Percentiles rank a stretch among this genome's conserved stretches.
Evolutionary conservation across 2,113 vertebrate genomes (phyloP).

Genomic region (Gymnarchus niloticus): DNA sequence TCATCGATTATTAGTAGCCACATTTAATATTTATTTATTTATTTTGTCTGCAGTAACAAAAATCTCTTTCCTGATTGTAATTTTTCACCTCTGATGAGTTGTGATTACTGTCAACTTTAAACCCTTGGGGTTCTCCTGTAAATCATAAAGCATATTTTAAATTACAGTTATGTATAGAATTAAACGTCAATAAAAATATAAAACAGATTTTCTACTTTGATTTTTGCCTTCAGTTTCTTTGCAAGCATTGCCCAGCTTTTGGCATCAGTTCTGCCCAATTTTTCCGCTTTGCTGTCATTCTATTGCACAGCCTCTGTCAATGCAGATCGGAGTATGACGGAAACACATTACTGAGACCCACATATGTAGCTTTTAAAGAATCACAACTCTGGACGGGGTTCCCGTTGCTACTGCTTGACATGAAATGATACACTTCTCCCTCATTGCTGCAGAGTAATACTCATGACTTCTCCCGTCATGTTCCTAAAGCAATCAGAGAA

Average conservation of each 20-base stretch:
- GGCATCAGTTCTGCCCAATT: background rate
- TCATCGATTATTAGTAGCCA: background rate
- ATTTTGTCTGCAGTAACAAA: background rate
- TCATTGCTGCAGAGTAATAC: too few species aligned
- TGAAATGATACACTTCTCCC: too few species aligned
- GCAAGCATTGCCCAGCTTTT: background rate
- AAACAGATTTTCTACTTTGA: background rate
- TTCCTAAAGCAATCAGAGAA: too few species aligned
- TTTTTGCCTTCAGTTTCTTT: background rate
- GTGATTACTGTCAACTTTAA: background rate
- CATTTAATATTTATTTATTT: background rate
- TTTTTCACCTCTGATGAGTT: background rate
- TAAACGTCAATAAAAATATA: background rate
- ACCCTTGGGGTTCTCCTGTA: background rate
- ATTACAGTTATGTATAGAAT: background rate
- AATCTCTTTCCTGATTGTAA: background rate
- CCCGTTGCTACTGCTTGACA: too few species aligned
- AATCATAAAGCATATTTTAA: background rate
- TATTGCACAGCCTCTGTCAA: too few species aligned
- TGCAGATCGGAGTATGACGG: too few species aligned
- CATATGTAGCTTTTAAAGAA: too few species aligned
- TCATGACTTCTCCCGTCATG: too few species aligned
- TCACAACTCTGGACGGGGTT: too few species aligned
- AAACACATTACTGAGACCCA: too few species aligned
- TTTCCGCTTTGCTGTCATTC: too few species aligned